Base-by-base conservation (phyloP, 2,113 vertebrate genomes). In the Mesitornis unicolor region DNA sequence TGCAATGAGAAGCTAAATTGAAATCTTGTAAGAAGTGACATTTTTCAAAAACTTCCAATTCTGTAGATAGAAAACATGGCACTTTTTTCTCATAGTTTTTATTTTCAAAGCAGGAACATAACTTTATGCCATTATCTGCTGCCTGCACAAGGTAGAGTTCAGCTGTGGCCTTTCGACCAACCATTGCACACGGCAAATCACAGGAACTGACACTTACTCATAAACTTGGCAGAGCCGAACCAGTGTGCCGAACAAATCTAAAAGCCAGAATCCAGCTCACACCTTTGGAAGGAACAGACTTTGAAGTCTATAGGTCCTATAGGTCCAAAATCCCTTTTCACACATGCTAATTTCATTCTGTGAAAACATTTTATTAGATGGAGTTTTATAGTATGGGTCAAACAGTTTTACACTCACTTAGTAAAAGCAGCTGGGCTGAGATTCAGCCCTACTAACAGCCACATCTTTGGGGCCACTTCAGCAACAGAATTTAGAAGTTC, bases 41-140 rank as follows among this genome's bases (percentile, higher is more conserved):
- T 74, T 90, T n/a, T 77, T 57, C 54, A 91, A 94, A 96, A 79
- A 80, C 50, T 93, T 82, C 50, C 90, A 76, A 59, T 69, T 77
- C 57, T 74, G 40, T 54, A 74, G 70, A 85, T 61, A 25, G 28
- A 85, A 89, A 83, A 71, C 35, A 15, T 4, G 1, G 43, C 61
- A 51, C 22, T 50, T 92, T 43, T 60, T 7, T 43, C 54, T 31
- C 31, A 48, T 42, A 42, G 35, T 64, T 89, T 69, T 60, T 71
- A 43, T 94, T 94, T 85, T 69, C 85, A 50, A 88, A 79, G 75
- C 68, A 88, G n/a, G 35, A 76, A 33, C 63, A 61, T 45, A 69
- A 69, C 76, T 80, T 73, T 18, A 29, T 70, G 91, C 36, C 45
- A 88, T 80, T 65, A 83, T 57, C 75, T 93, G 53, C 36, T 84